Evolutionary conservation across 2,113 vertebrate genomes (phyloP).

Genomic region (Otus sunia): DNA sequence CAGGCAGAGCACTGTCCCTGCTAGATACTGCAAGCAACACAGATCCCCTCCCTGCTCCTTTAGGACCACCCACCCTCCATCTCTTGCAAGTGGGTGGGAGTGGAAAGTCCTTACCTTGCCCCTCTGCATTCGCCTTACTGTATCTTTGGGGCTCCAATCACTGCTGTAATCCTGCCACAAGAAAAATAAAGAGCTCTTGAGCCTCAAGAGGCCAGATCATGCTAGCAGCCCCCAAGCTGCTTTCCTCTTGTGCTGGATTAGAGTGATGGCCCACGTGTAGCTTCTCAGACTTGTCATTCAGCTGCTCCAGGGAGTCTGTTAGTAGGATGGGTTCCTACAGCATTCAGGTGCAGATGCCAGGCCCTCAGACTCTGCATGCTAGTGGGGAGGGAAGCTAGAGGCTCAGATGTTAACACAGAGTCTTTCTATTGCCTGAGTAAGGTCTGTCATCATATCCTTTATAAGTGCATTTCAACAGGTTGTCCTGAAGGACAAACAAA

Average conservation of each 20-base stretch:
- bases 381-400: background rate
- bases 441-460: background rate
- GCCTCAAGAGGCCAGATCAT: background rate
- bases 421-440: background rate
- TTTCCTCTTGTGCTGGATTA: background rate
- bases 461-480: background rate
- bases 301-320: background rate
- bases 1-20: background rate
- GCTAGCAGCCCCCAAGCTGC: background rate
- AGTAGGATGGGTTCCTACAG: background rate
- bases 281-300: background rate
- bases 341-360: background rate
- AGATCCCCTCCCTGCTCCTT: background rate
- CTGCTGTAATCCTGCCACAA: constrained; percentile 85
- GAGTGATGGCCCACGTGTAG: background rate
- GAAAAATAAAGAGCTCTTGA: background rate
- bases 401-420: background rate
- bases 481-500: background rate
- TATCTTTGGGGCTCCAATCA: constrained; percentile 88
- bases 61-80: background rate
- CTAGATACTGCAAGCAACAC: background rate
- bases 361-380: background rate
- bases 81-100: background rate
- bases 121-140: constrained; percentile 84
- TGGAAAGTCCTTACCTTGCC: constrained; percentile 84